A percentile compares a stretch with the other conserved stretches of the same genome.
These are phyloP conservation scores for Prunella fulvescens DNA, from an alignment of 2,113 vertebrate species.

Conservation along the genomic window DNA sequence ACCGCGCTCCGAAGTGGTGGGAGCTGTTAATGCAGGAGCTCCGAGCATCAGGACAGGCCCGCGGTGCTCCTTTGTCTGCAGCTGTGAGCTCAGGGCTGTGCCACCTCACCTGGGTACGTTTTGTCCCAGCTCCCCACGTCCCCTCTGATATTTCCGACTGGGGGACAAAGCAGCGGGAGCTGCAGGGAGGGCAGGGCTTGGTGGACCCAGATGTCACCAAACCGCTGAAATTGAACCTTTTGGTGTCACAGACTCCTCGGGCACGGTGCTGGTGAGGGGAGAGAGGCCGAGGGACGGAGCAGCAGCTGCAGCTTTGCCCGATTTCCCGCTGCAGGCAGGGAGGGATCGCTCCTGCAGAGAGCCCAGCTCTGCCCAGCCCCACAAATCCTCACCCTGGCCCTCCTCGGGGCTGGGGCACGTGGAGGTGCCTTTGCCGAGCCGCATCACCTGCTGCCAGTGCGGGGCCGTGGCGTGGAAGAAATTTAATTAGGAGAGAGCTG, in stretches of 20 bases:
- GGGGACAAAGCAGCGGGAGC: rapidly evolving
- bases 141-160: rapidly evolving
- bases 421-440: not conserved
- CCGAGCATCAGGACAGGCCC: not conserved
- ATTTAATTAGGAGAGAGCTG: not conserved
- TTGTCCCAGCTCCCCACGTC: rapidly evolving
- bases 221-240: not conserved
- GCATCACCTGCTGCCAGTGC: not conserved
- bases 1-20: rapidly evolving
- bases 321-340: not conserved
- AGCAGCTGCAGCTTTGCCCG: not conserved
- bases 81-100: not conserved
- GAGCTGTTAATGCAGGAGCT: not conserved
- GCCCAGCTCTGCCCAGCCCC: not conserved
- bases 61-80: not conserved
- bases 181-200: not conserved
- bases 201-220: rapidly evolving
- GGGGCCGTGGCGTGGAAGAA: not conserved
- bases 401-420: rapidly evolving
- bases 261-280: not conserved
- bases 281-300: not conserved
- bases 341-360: not conserved
- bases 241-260: rapidly evolving
- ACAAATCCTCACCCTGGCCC: not conserved
- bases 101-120: not conserved